These are phyloP conservation scores for Peucedramus taeniatus DNA, from an alignment of 2,113 vertebrate genomes.

Conservation along the genomic window DNA sequence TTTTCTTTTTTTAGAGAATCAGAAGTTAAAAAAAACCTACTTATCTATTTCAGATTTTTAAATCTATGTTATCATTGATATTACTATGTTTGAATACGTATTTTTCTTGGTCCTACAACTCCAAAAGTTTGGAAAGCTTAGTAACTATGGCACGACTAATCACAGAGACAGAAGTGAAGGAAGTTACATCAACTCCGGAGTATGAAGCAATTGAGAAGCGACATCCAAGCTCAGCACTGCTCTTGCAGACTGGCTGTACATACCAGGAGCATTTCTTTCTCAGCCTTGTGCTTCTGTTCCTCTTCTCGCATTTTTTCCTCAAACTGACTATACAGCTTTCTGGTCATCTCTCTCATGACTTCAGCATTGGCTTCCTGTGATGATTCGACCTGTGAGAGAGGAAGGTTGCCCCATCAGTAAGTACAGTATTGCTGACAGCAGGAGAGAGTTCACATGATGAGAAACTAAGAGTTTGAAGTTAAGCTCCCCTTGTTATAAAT, in stretches of 20 bases:
- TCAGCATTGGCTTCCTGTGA: constrained; percentile 82
- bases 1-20: neutral
- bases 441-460: neutral
- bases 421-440: neutral
- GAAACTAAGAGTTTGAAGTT: neutral
- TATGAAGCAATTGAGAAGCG: rapidly evolving
- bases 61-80: neutral
- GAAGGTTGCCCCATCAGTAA: neutral
- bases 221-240: neutral
- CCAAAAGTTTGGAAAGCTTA: neutral
- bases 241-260: neutral
- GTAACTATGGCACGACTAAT: neutral
- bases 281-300: constrained; percentile 81
- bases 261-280: constrained; percentile 88
- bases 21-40: neutral
- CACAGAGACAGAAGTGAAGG: neutral
- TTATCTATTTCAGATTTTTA: neutral
- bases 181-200: rapidly evolving
- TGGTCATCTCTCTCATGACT: constrained; percentile 85
- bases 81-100: neutral
- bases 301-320: constrained; percentile 83
- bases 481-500: neutral
- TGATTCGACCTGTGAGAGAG: constrained; percentile 79
- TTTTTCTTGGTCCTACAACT: neutral
- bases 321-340: constrained; percentile 83